Percentiles rank a stretch among this genome's conserved stretches.
phyloP scores from a whole-genome alignment of 2,113 vertebrate species.

The Xenopus borealis region DNA sequence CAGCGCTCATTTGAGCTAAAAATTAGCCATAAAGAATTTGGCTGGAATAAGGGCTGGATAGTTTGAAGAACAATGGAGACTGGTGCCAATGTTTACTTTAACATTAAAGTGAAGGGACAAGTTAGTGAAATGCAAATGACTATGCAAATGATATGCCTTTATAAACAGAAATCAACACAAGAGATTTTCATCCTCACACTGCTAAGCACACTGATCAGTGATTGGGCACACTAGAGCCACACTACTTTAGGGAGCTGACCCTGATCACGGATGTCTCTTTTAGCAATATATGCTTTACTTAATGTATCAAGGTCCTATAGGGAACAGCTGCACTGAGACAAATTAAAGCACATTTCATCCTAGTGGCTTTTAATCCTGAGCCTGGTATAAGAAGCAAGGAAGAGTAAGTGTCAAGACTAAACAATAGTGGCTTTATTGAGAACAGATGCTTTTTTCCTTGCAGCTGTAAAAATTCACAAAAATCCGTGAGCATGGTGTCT shows the following conservation, averaged over 20 bases:
- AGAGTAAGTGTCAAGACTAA: constrained; percentile 79
- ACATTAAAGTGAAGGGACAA: constrained; percentile 50
- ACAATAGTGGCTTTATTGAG: constrained; percentile 78
- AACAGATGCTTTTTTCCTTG: constrained; percentile 95
- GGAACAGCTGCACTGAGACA: constrained; percentile 75
- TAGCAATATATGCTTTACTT: constrained; percentile 64
- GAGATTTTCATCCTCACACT: constrained; percentile 7
- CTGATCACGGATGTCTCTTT: constrained; percentile 62
- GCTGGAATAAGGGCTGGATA: no score
- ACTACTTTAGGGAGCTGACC: constrained; percentile 57
- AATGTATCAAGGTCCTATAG: constrained; percentile 61
- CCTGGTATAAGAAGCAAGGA: constrained; percentile 72
- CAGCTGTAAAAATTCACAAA: constrained; percentile 90
- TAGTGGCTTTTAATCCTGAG: constrained; percentile 76
- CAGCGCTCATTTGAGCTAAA: no score
- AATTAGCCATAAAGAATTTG: no score
- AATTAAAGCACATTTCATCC: constrained; percentile 76
- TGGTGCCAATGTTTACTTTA: constrained; percentile 27
- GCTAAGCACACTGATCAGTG: constrained; percentile 11
- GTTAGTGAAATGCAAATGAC: constrained; percentile 11
- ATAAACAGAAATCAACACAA: constrained; percentile 5
- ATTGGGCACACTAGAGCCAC: constrained; percentile 52
- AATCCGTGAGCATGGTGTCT: constrained; percentile 93
- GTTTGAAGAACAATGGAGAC: neutral
- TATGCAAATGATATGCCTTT: constrained; percentile 35